Evolutionary conservation across 2,888 invertebrate species (phyloP).

Genomic region (Eremobia ochroleuca): DNA sequence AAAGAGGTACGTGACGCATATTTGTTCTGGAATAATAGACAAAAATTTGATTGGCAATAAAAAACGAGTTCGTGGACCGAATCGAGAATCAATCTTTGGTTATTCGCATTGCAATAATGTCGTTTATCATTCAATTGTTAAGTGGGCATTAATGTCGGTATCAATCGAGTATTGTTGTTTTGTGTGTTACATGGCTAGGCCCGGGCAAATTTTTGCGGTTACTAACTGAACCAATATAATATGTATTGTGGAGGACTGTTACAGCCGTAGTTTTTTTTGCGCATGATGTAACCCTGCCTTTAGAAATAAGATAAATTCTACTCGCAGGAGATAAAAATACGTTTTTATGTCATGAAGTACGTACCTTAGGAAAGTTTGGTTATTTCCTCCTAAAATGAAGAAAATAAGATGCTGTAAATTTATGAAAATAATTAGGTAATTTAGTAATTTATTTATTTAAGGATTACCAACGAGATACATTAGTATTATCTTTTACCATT

Average conservation of each 20-base stretch:
- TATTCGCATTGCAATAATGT: conserved; percentile 78
- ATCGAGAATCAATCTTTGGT: conserved; percentile 75
- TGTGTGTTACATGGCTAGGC: conserved; percentile 63
- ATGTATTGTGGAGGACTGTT: conserved; percentile 30
- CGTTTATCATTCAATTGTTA: conserved; percentile 87
- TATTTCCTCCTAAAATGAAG: background rate
- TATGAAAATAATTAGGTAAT: background rate
- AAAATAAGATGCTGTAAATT: background rate
- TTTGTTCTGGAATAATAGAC: conserved; percentile 62
- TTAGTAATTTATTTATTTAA: background rate
- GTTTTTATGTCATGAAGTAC: background rate
- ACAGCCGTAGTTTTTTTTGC: conserved; percentile 25
- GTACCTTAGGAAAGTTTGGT: background rate
- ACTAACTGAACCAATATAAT: conserved; percentile 64
- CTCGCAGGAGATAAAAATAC: conserved; percentile 13
- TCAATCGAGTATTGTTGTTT: conserved; percentile 79
- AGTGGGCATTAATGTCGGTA: conserved; percentile 79
- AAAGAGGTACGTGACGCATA: conserved; percentile 56
- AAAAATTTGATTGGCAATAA: conserved; percentile 76
- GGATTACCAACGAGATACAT: too few species aligned
- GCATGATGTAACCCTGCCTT: conserved; percentile 49
- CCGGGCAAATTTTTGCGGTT: conserved; percentile 68
- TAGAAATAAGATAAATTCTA: conserved; percentile 32
- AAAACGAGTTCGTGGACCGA: conserved; percentile 77
- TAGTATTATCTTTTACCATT: too few species aligned